Evolutionary conservation across 2,113 vertebrate species (phyloP), one percentile per base, ranked within the genome.

Genomic region (Myiozetetes cayanensis): DNA sequence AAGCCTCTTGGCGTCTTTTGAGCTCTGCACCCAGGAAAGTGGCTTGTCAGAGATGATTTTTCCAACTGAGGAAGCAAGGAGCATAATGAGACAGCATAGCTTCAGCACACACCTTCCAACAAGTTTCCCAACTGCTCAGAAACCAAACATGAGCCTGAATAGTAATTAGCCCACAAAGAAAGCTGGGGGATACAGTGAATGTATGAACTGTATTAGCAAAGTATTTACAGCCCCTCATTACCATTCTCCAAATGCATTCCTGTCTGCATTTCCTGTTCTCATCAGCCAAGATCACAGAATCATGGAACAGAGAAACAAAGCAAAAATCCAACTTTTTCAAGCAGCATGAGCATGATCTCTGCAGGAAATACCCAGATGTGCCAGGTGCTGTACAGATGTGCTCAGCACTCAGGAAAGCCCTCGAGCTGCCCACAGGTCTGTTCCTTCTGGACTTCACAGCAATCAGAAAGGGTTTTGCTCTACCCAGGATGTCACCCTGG

Each of bases 41-140:
- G 98, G 97, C 96, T 98, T 98, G 98, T 99, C 98, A 98, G 96
- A 96, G 97, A 96, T 98, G 98, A 98, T 98, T 98, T 98, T 97
- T 95, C 97, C 96, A 96, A 95, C 90, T 90, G 96, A 97, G 96
- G 93, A 97, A 98, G 96, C 96, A 67, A 93, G 71, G 76, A 95
- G 95, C 65, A 95, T 98, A 98, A 98, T 96, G 97, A 98, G 97
- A 89, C 92, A 94, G 97, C 95, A 96, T 97, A 97, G 97, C 80
- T 85, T 71, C 88, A 90, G 83, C 61, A 33, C 55, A 53, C 91
- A 96, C 95, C 97, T 97, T 96, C 87, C 89, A 97, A 85, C 84
- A 79, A 91, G 67, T 85, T 94, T 96, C 86, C 70, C 78, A 96
- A 49, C 72, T 85, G 83, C 94, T 95, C 89, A 89, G 81, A 55